Evolutionary conservation across 2,888 invertebrate genomes (phyloP), one percentile per base, ranked within the genome.

Genomic region (Fragum whitleyi): DNA sequence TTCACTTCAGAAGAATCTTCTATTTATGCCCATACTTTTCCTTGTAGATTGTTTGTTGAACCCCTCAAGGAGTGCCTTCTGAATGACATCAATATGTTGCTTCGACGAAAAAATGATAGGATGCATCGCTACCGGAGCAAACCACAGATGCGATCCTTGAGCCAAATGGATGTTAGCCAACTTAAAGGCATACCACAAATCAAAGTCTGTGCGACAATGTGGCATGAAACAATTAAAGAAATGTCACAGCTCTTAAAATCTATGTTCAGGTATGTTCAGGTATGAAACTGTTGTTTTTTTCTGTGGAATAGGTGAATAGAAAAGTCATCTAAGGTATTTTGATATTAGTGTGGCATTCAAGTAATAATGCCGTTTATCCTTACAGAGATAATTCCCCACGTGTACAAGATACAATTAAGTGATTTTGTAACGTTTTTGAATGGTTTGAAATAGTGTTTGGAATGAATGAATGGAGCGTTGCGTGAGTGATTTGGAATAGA

Each of bases 191-290:
- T 62, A 7, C 80, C 80, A 0, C 81, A 83, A 93, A 98, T 99
- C 88, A 99, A 97, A 93, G 97, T 98, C 42, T 99, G 99, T 94
- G 97, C 97, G 57, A 99, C 99, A 88, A 99, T 99, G 99, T 99
- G 99, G 99, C 99, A 99, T 94, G 99, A 99, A 95, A 99, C 98
- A 36, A 96, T 96, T 93, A 98, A 97, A 90, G 98, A 98, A 94
- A 98, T 98, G 97, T 96, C 96, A 90, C 97, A 97, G 92, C 97
- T 98, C 93, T 95, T 98, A 85, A 97, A 97, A 94, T 98, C 98
- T 73, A 96, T 98, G 89, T 88, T 94, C 67, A 92, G 90, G 91
- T 91, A 47, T 81, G 77, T n/a, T n/a, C n/a, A n/a, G n/a, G n/a
- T n/a, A n/a, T n/a, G n/a, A n/a, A n/a, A n/a, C n/a, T n/a, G n/a